Conservation (phyloP, 2,113 vertebrate species). For the Poecile atricapillus region DNA sequence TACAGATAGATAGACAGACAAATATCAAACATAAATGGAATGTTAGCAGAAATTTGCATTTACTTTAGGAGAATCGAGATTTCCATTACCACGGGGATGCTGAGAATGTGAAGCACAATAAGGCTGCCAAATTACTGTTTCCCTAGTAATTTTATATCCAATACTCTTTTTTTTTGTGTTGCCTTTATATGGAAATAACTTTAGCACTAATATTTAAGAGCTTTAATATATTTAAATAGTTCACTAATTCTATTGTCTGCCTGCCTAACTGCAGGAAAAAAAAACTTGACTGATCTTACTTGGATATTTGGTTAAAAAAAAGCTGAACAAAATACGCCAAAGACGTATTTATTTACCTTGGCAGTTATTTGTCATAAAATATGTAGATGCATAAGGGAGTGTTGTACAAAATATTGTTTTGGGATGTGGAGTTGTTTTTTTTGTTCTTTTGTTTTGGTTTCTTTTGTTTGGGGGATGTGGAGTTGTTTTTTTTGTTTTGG, state of each 20-base stretch:
- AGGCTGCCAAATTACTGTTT: neutral
- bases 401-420: neutral
- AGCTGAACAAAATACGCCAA: neutral
- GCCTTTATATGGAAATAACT: neutral
- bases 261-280: neutral
- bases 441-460: no score
- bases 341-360: neutral
- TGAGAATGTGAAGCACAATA: neutral
- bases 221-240: neutral
- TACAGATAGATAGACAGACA: neutral
- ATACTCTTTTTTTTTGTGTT: neutral
- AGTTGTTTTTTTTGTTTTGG: no score
- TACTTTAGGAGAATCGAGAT: neutral
- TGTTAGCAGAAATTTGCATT: neutral
- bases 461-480: no score
- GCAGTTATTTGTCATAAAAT: neutral
- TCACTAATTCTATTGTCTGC: neutral
- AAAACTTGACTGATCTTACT: neutral
- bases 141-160: neutral
- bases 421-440: neutral
- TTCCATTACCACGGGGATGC: neutral
- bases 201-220: neutral
- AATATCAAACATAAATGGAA: neutral
- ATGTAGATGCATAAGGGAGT: neutral
- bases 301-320: neutral